phyloP scores from a whole-genome alignment of 2,888 invertebrate species.

The Drosophila phalerata region DNA sequence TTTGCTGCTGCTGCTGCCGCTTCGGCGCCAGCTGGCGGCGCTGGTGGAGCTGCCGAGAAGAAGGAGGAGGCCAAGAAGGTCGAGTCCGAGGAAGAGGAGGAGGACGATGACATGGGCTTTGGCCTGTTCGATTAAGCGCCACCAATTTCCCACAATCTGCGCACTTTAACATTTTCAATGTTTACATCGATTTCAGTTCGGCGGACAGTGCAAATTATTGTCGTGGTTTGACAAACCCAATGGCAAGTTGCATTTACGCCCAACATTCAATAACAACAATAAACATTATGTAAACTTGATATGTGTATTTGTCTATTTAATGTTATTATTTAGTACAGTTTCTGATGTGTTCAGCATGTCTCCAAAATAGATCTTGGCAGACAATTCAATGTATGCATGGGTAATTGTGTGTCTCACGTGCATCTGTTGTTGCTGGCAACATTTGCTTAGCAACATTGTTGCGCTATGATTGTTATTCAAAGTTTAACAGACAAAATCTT shows the following conservation, averaged over 20 bases:
- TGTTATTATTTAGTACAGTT: neutral
- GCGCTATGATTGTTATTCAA: conserved; percentile 1
- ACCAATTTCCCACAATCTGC: conserved; percentile 9
- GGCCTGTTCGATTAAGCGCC: conserved; percentile 93
- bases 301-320: neutral
- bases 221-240: conserved; percentile 85
- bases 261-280: conserved; percentile 41
- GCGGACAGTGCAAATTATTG: conserved; percentile 80
- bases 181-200: conserved; percentile 43
- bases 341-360: no score
- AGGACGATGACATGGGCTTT: conserved; percentile 99
- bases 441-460: conserved; percentile 28
- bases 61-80: conserved; percentile 92
- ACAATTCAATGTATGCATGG: neutral
- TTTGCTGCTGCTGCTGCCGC: conserved; percentile 90
- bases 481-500: neutral
- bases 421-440: conserved; percentile 15
- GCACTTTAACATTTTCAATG: conserved; percentile 39
- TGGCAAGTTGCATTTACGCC: conserved; percentile 80
- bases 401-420: neutral
- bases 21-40: conserved; percentile 88
- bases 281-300: conserved; percentile 59
- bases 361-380: neutral
- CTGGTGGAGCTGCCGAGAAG: conserved; percentile 88
- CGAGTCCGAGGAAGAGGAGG: conserved; percentile 91